A percentile compares a stretch with the other conserved stretches of the same genome.
Evolutionary conservation across 2,113 vertebrate species (phyloP).

Genomic region (Pseudonaja textilis): DNA sequence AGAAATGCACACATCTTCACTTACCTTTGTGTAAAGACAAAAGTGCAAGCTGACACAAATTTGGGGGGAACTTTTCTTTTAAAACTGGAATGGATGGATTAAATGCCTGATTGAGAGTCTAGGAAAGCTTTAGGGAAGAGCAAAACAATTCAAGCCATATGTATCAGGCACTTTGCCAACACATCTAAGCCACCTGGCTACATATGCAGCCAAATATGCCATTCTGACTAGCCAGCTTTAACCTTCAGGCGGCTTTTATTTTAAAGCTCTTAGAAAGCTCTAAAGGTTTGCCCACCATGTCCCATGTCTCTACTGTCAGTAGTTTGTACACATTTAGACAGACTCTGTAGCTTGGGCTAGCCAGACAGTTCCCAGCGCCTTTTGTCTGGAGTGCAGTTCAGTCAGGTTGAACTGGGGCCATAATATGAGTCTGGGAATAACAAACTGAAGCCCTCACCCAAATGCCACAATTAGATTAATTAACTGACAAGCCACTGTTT

Average conservation of each 20-base stretch:
- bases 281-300: conserved; percentile 72
- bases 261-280: conserved; percentile 75
- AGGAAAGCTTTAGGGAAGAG: conserved; percentile 82
- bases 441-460: conserved; percentile 77
- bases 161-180: conserved; percentile 88
- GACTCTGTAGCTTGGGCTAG: conserved; percentile 70
- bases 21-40: conserved; percentile 54
- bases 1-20: conserved; percentile 47
- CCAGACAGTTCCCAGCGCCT: conserved; percentile 78
- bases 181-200: conserved; percentile 92
- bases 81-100: conserved; percentile 72
- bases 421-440: conserved; percentile 75
- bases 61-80: conserved; percentile 71
- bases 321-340: conserved; percentile 77
- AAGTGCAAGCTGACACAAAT: conserved; percentile 58
- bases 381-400: conserved; percentile 74
- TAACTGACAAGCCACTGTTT: conserved; percentile 69
- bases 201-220: conserved; percentile 86
- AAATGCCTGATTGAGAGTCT: conserved; percentile 79
- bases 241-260: conserved; percentile 79
- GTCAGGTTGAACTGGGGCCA: conserved; percentile 73
- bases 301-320: conserved; percentile 74
- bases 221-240: conserved; percentile 81
- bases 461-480: conserved; percentile 75
- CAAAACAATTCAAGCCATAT: conserved; percentile 87